phyloP scores from a whole-genome alignment of 2,113 vertebrate species.

The Dascyllus trimaculatus region DNA sequence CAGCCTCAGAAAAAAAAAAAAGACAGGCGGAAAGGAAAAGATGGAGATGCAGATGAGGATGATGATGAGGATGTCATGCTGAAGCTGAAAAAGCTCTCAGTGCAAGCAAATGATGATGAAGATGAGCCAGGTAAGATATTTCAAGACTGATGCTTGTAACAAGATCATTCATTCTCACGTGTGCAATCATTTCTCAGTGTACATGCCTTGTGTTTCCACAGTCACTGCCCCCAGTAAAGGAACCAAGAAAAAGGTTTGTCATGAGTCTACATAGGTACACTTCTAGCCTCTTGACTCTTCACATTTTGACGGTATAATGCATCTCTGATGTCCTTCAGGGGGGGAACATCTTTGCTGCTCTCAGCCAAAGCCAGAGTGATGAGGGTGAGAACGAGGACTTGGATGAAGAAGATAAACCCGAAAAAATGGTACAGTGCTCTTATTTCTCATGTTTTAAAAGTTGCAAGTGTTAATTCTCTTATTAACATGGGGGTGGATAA shows the following conservation, averaged over 20 bases:
- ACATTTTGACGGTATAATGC: not conserved
- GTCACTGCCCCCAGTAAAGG: constrained; percentile 69
- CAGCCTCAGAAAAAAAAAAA: constrained; percentile 89
- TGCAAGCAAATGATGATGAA: constrained; percentile 89
- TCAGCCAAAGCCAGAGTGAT: constrained; percentile 88
- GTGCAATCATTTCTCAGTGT: not conserved
- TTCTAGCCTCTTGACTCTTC: not conserved
- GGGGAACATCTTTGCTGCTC: constrained; percentile 90
- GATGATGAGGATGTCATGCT: constrained; percentile 86
- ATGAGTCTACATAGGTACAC: not conserved
- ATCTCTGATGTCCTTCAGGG: constrained; percentile 75
- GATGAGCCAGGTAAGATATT: constrained; percentile 70
- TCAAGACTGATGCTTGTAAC: not conserved
- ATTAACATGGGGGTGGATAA: no score
- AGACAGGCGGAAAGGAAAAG: constrained; percentile 87
- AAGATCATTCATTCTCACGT: not conserved
- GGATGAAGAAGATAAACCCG: constrained; percentile 64
- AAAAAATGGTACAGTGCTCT: constrained; percentile 61
- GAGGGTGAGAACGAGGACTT: constrained; percentile 80
- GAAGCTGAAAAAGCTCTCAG: constrained; percentile 88
- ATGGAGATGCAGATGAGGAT: constrained; percentile 79
- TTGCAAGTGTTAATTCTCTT: no score
- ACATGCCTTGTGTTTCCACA: constrained; percentile 38
- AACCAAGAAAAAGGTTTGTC: constrained; percentile 80
- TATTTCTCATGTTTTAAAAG: not conserved